Base-by-base conservation (phyloP, 2,797 vertebrate species). In the Avahi laniger region DNA sequence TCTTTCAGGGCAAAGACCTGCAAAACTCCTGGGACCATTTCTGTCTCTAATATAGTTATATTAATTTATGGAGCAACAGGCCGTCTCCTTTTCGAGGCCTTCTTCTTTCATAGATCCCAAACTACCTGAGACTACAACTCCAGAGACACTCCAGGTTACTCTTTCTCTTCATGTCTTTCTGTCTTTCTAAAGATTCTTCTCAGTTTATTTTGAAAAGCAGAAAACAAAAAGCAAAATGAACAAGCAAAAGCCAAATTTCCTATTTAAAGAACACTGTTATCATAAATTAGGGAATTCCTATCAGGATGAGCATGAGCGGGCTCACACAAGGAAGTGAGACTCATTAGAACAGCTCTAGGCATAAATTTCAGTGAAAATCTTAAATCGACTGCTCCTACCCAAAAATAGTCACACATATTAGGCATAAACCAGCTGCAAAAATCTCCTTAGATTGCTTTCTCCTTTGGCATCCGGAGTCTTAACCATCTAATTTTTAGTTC, bases 351-450 rank as follows among this genome's bases (percentile, higher is more conserved):
- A 30, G 54, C 22, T 1, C 6, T 1, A 24, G 28, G 50, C 2
- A 17, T 0, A 65, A 41, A 11, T 18, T 52, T 20, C 54, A 18
- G 85, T 43, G 7, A 63, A 59, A 87, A 83, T 54, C 18, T 67
- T 70, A 33, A 80, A 72, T 79, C 33, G 70, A 30, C n/a, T 81
- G 33, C 67, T 91, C 41, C 35, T 82, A 57, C 81, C 17, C 57
- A 72, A 84, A 85, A 78, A 65, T 0, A n/a, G 38, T 63, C 46
- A 35, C 18, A 81, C 41, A 67, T 54, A 43, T 54, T 43, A 54
- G 33, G 9, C 63, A 93, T 26, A 89, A 79, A 73, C n/a, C 41
- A 92, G 54, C 11, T 82, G 48, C 24, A 83, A 70, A 89, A 91
- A 33, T 65, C 30, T 33, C 38, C 33, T 12, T 78, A 13, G 11